Evolutionary conservation across 2,888 invertebrate species (phyloP), one percentile per base, ranked within the genome.

Genomic region (Ormyrus nitidulus): DNA sequence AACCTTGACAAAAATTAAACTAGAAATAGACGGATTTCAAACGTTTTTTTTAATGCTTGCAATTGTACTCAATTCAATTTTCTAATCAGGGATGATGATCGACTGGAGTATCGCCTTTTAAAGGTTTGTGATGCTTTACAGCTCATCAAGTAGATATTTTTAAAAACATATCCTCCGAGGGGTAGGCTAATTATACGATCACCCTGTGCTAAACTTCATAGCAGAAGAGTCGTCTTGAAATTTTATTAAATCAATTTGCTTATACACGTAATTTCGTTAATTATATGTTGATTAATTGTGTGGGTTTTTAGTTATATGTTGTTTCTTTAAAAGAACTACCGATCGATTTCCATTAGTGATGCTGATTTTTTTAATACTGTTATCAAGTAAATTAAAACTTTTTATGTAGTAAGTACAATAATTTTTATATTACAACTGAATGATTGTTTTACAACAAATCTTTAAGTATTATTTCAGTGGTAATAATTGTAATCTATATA

Each of bases 151-250:
- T 82, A 74, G 65, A 72, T 80, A 77, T 82, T 80, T 79, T 80
- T 79, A 74, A 78, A 82, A 78, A 80, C 82, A 82, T 82, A 80
- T 82, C 80, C 77, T 79, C 64, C 72, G 66, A 81, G 68, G 78
- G 72, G 68, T 72, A 80, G 69, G 72, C 59, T 82, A 79, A 79
- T 76, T 79, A 79, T 71, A 75, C 58, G 66, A 77, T 79, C 74
- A 74, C 49, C 77, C 62, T 74, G 75, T 65, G 77, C 69, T 77
- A 62, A 77, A 69, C 19, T 51, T 73, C 54, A 58, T 78, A 68
- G 75, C 54, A 79, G 49, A 64, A 71, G 74, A 82, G 77, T 77
- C 75, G 75, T 82, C 77, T 80, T 80, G 53, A 82, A 82, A 82
- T 80, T 82, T 82, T 79, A 75, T 78, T 46, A 65, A 80, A 82